A percentile compares a stretch with the other conserved stretches of the same genome.
Conservation (phyloP, 2,888 invertebrate genomes). For the Cataglyphis cursor region DNA sequence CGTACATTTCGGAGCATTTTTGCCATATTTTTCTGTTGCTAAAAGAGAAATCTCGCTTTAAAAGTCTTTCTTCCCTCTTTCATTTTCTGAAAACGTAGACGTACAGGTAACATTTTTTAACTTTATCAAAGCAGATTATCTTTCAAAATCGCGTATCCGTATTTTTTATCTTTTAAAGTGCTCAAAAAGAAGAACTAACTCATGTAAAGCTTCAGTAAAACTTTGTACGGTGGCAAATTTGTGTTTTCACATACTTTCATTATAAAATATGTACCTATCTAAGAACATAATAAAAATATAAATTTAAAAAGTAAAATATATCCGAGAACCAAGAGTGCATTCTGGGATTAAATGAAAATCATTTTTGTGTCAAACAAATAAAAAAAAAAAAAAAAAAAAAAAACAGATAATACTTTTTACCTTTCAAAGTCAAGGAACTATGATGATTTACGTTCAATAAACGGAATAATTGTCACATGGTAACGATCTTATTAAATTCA, state of each 20-base stretch:
- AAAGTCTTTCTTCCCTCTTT: neutral
- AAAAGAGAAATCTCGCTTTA: neutral
- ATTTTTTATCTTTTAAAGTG: neutral
- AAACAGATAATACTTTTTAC: neutral
- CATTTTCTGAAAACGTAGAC: slow-evolving; percentile 5
- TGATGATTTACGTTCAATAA: slow-evolving; percentile 17
- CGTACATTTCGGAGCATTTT: neutral
- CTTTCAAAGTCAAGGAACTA: neutral
- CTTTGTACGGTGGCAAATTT: slow-evolving; percentile 11
- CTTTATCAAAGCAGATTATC: slow-evolving; percentile 20
- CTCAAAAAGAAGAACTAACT: neutral
- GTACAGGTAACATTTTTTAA: slow-evolving; percentile 23
- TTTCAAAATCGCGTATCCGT: neutral
- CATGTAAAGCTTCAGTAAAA: neutral
- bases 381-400: neutral
- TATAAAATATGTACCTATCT: neutral
- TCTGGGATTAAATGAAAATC: neutral
- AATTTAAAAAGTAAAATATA: neutral
- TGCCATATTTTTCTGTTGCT: slow-evolving; percentile 10
- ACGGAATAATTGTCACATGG: neutral
- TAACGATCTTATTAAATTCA: neutral
- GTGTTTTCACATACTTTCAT: neutral
- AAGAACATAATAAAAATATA: neutral
- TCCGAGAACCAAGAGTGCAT: neutral
- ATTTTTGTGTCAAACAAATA: neutral